Conservation (phyloP, 2,888 invertebrate species). For the Balanococcus diminutus region DNA sequence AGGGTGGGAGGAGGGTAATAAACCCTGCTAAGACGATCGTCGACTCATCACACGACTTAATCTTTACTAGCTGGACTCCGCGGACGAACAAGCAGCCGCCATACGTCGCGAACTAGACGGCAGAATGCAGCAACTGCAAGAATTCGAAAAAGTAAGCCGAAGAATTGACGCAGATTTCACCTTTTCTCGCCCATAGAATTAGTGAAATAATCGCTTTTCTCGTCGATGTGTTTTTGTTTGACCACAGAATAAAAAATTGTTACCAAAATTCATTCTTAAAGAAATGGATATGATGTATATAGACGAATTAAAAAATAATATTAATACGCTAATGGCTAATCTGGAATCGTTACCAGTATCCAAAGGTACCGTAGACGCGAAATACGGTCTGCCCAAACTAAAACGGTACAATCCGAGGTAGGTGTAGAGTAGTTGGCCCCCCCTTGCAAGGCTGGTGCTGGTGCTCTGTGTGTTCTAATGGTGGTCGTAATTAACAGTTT, state of each 20-base stretch:
- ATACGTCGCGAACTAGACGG: slow-evolving; percentile 98
- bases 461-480: slow-evolving; percentile 18
- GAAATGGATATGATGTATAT: slow-evolving; percentile 99
- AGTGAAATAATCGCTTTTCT: neutral
- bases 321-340: slow-evolving; percentile 98
- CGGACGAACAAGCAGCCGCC: slow-evolving; percentile 99
- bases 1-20: neutral
- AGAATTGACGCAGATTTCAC: neutral
- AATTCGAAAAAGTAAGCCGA: slow-evolving; percentile 91
- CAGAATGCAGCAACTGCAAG: slow-evolving; percentile 92
- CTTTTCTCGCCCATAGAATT: neutral
- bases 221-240: neutral
- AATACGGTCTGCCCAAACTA: slow-evolving; percentile 96
- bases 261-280: slow-evolving; percentile 99
- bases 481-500: slow-evolving; percentile 20
- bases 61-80: slow-evolving; percentile 86
- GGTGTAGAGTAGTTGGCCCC: slow-evolving; percentile 59
- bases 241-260: slow-evolving; percentile 86
- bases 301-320: slow-evolving; percentile 96
- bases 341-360: slow-evolving; percentile 98
- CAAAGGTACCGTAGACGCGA: slow-evolving; percentile 96
- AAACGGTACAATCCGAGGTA: slow-evolving; percentile 98
- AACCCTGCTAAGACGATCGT: neutral
- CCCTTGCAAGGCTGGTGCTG: slow-evolving; percentile 2
- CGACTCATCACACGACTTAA: neutral